These are phyloP conservation scores for Lepidurus apus DNA, from an alignment of 1,140 invertebrate species.

Conservation along the genomic window DNA sequence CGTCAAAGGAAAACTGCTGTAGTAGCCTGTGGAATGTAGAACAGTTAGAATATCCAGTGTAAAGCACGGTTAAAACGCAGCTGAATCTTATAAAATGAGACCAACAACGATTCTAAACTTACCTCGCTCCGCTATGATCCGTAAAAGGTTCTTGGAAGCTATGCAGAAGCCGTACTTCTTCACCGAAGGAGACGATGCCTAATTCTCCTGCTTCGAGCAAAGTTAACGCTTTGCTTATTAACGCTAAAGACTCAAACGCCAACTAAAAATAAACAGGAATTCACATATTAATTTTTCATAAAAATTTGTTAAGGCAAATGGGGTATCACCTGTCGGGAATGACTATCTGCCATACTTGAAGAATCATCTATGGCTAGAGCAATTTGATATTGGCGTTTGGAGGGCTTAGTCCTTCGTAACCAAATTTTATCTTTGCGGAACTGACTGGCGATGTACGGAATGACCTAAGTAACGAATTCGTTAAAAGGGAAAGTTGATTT, in stretches of 20 bases:
- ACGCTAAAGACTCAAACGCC: conserved; percentile 87
- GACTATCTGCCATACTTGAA: conserved; percentile 82
- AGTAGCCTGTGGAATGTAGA: conserved; percentile 50
- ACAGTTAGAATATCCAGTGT: background rate
- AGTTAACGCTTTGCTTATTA: conserved; percentile 85
- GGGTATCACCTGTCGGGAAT: conserved; percentile 63
- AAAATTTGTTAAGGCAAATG: background rate
- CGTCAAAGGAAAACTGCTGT: conserved; percentile 70
- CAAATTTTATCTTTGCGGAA: conserved; percentile 99
- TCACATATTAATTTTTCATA: no score
- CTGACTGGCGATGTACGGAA: conserved; percentile 97
- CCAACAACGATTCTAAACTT: conserved; percentile 37
- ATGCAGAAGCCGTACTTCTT: conserved; percentile 73
- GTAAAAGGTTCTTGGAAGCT: conserved; percentile 79
- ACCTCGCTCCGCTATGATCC: conserved; percentile 69
- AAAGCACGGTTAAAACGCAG: background rate
- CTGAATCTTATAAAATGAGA: background rate
- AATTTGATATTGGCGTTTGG: conserved; percentile 94
- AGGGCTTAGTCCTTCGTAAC: conserved; percentile 90
- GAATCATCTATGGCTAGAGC: conserved; percentile 96
- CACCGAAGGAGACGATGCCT: conserved; percentile 87
- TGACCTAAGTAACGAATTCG: conserved; percentile 53
- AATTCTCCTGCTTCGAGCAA: conserved; percentile 90
- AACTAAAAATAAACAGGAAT: conserved; percentile 48
- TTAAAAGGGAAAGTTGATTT: conserved; percentile 28